Percentiles rank a stretch among this genome's conserved stretches.
Conservation (phyloP, 2,113 vertebrate genomes). For the Brachypteracias leptosomus region DNA sequence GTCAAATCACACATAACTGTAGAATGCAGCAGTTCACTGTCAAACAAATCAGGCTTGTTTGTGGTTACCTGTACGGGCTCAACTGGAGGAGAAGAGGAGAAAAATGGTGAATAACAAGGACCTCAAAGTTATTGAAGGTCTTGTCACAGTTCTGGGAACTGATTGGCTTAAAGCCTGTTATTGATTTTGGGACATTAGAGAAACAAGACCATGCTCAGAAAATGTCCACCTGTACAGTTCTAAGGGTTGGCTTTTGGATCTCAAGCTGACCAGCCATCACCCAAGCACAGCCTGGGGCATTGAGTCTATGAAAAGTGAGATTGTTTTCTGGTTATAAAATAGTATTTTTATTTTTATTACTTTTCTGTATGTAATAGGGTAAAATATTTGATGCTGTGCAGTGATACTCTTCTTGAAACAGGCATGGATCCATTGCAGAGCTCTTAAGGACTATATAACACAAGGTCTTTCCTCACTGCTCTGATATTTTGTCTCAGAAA, state of each 20-base stretch:
- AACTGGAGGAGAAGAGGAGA: neutral
- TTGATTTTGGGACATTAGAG: neutral
- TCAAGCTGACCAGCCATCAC: neutral
- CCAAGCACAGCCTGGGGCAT: neutral
- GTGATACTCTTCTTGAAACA: neutral
- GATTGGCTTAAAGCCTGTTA: neutral
- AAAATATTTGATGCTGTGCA: neutral
- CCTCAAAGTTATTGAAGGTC: neutral
- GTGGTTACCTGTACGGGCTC: neutral
- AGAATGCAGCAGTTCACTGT: neutral
- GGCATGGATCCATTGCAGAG: neutral
- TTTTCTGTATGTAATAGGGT: neutral
- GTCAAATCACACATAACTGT: neutral
- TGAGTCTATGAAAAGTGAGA: neutral
- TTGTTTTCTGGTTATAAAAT: neutral
- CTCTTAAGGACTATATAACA: neutral
- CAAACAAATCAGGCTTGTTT: neutral
- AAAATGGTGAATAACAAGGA: neutral
- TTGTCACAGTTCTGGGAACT: neutral
- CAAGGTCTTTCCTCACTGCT: neutral
- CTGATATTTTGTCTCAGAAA: neutral
- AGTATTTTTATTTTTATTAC: neutral
- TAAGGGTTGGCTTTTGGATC: neutral
- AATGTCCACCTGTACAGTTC: neutral
- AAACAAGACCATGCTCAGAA: neutral